Evolutionary conservation across 2,113 vertebrate species (phyloP).

Genomic region (Phaetusa simplex): DNA sequence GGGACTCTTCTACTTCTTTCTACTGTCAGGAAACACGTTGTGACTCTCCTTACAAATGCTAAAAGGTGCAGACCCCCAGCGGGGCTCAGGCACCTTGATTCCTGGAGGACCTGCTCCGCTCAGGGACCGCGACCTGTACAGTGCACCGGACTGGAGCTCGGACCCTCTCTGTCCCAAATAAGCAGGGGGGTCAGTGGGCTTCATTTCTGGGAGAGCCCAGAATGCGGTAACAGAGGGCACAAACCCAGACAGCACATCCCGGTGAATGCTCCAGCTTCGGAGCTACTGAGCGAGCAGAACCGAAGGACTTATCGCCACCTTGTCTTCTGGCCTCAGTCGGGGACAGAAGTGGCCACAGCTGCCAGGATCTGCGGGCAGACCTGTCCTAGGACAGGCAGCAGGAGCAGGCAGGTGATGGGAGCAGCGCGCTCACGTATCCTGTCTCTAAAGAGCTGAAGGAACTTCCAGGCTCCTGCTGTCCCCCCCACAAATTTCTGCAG

Average conservation of each 20-base stretch:
- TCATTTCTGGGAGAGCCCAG: background rate
- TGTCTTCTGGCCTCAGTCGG: rapidly evolving
- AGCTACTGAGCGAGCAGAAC: background rate
- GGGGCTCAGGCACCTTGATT: background rate
- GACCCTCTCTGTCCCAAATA: background rate
- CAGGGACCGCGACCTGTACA: background rate
- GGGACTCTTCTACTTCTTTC: background rate
- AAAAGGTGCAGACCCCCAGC: background rate
- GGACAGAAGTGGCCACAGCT: rapidly evolving
- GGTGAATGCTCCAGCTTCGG: background rate
- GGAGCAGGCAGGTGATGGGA: background rate
- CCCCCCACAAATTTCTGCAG: background rate
- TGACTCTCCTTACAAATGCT: background rate
- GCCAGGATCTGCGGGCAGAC: background rate
- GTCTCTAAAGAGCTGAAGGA: background rate
- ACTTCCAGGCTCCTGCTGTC: background rate
- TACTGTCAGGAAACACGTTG: slow-evolving; percentile 4
- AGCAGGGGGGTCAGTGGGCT: background rate
- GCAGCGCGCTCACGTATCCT: rapidly evolving
- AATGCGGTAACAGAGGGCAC: background rate
- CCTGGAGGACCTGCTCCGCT: background rate
- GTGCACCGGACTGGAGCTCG: background rate
- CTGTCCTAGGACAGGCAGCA: background rate
- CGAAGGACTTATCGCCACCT: background rate
- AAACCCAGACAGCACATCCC: background rate